Evolutionary conservation across 1,140 invertebrate genomes (phyloP).

Genomic region (Homarus americanus): DNA sequence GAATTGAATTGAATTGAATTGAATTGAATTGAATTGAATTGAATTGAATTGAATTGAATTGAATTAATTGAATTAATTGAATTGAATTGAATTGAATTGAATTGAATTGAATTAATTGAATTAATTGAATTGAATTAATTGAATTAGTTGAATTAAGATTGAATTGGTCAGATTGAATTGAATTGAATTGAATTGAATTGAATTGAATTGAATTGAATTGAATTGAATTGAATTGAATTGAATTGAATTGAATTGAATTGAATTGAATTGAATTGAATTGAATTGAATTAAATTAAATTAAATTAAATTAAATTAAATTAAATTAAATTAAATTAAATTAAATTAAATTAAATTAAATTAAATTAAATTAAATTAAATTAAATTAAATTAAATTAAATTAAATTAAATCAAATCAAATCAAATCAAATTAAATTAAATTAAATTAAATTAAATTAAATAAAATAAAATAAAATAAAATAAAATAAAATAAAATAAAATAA

Average conservation of each 20-base stretch:
- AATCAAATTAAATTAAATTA: background rate
- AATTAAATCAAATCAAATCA: background rate
- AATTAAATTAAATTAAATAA: background rate
- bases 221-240: conserved; percentile 18
- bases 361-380: conserved; percentile 1
- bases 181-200: conserved; percentile 24
- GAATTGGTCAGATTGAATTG: no score
- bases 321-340: conserved; percentile 13
- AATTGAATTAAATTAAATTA: conserved; percentile 9
- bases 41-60: background rate
- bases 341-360: background rate
- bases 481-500: background rate
- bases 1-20: conserved; percentile 4
- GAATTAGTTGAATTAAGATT: background rate
- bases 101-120: background rate
- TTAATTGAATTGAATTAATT: no score
- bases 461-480: background rate
- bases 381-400: background rate
- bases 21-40: conserved; percentile 7
- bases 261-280: conserved; percentile 24
- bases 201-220: conserved; percentile 24
- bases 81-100: conserved; percentile 10
- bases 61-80: no score
- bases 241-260: conserved; percentile 21
- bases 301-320: conserved; percentile 10